Evolutionary conservation across 2,888 invertebrate genomes (phyloP).

Genomic region (Rotaria socialis): DNA sequence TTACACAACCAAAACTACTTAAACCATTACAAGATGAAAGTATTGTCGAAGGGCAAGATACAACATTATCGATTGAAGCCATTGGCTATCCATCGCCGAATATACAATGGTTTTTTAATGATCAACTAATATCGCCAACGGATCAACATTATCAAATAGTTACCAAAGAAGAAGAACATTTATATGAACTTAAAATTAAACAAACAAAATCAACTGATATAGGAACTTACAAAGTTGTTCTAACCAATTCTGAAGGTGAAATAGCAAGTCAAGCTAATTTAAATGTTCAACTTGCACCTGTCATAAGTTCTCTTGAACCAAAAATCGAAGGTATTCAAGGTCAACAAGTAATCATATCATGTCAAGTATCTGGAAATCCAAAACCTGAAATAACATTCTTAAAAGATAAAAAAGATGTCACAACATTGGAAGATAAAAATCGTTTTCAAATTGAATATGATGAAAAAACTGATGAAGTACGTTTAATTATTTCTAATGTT

Average conservation of each 20-base stretch:
- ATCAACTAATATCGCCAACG: conserved; percentile 63
- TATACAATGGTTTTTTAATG: conserved; percentile 66
- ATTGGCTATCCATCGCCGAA: conserved; percentile 68
- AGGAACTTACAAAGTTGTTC: neutral
- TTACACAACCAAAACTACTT: neutral
- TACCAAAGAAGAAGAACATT: neutral
- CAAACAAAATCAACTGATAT: conserved; percentile 6
- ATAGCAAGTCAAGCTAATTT: neutral
- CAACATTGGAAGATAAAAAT: neutral
- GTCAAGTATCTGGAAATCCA: neutral
- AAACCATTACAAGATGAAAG: conserved; percentile 49
- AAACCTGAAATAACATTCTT: conserved; percentile 14
- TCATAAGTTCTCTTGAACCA: neutral
- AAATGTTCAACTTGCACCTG: neutral
- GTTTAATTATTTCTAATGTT: neutral
- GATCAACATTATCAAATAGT: conserved; percentile 33
- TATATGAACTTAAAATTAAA: conserved; percentile 25
- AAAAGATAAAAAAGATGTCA: conserved; percentile 33
- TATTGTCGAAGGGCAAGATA: conserved; percentile 53
- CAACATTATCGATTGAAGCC: conserved; percentile 64
- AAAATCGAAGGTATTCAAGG: neutral
- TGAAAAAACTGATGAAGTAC: conserved; percentile 4
- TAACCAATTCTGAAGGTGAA: neutral
- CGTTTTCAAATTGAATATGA: conserved; percentile 13
- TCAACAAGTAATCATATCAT: neutral